Percentiles rank a stretch among this genome's conserved stretches.
Evolutionary conservation across 2,888 invertebrate genomes (phyloP).

Genomic region (Lasioglossum marginatum): DNA sequence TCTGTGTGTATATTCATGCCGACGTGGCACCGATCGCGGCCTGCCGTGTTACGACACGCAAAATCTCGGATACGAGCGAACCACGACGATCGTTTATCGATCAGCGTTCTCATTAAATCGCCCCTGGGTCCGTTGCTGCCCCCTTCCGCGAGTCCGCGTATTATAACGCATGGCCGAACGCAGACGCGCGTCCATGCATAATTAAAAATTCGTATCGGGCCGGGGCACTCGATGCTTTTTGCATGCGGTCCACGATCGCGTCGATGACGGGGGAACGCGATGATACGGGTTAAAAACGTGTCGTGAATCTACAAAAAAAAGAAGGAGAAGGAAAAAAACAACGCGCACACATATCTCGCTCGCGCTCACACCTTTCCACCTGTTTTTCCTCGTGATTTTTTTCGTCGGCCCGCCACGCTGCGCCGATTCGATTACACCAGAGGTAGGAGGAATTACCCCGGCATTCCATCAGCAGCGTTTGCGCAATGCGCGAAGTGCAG

Average conservation of each 20-base stretch:
- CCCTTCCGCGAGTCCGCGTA: slow-evolving; percentile 11
- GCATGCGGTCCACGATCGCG: slow-evolving; percentile 29
- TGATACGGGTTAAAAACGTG: slow-evolving; percentile 50
- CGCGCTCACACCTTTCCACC: background rate
- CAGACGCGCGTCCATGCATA: slow-evolving; percentile 56
- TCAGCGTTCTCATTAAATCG: slow-evolving; percentile 57
- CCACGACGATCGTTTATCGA: slow-evolving; percentile 69
- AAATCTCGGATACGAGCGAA: slow-evolving; percentile 59
- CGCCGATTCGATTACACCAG: background rate
- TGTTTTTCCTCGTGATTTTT: background rate
- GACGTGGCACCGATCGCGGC: slow-evolving; percentile 18
- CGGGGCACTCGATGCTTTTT: slow-evolving; percentile 39
- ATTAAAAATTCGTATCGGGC: slow-evolving; percentile 65
- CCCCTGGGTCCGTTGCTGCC: background rate
- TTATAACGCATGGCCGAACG: slow-evolving; percentile 60
- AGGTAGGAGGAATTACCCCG: background rate
- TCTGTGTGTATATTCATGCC: background rate
- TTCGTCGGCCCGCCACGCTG: background rate
- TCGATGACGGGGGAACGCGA: slow-evolving; percentile 30
- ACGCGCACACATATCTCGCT: background rate
- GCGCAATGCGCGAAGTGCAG: background rate
- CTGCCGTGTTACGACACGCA: slow-evolving; percentile 61
- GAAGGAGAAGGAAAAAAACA: background rate
- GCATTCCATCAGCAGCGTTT: slow-evolving; percentile 13
- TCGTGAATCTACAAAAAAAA: slow-evolving; percentile 19